Evolutionary conservation across 2,113 vertebrate genomes (phyloP), one percentile per base, ranked within the genome.

Genomic region (Gorilla gorilla): DNA sequence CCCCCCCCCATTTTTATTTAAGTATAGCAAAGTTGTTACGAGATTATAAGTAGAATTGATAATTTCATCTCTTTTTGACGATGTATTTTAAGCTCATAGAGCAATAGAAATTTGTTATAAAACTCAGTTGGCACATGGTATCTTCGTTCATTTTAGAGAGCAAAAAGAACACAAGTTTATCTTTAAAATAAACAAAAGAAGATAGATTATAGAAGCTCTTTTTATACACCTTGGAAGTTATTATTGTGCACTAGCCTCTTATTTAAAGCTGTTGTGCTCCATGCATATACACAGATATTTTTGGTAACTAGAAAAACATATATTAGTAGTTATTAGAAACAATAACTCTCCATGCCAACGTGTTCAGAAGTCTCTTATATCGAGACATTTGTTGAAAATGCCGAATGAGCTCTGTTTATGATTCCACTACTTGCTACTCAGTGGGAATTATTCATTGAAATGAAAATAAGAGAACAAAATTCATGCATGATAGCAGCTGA

Each of bases 401-500:
- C 70, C 18, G 73, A 86, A 95, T 93, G 64, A 48, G 22, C 14
- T 91, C 40, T 88, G 25, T 85, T 84, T 88, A 76, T 72, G 52
- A 93, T 84, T 88, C 30, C 38, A 91, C 68, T 91, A 84, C 38
- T 81, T 91, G 88, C 22, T 89, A 78, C 22, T 78, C 57, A 75
- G 11, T 85, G 13, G 61, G 91, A 96, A 68, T 91, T 96, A 93
- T 80, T 93, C 61, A 93, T 35, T 93, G 78, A 92, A 93, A 88
- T 88, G 35, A 96, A 96, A 93, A 91, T 64, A 95, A 93, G 70
- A 82, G 93, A 89, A 95, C 80, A 79, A 93, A 94, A 84, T 59
- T 64, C 12, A 91, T 84, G 13, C 61, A 83, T 59, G 17, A 18
- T 66, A 85, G 48, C 22, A 88, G 27, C 45, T 80, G 86, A 96